Percentiles rank a stretch among this genome's conserved stretches.
These are phyloP conservation scores for Rhysida immarginata DNA, from an alignment of 1,140 invertebrate species.

Conservation along the genomic window DNA sequence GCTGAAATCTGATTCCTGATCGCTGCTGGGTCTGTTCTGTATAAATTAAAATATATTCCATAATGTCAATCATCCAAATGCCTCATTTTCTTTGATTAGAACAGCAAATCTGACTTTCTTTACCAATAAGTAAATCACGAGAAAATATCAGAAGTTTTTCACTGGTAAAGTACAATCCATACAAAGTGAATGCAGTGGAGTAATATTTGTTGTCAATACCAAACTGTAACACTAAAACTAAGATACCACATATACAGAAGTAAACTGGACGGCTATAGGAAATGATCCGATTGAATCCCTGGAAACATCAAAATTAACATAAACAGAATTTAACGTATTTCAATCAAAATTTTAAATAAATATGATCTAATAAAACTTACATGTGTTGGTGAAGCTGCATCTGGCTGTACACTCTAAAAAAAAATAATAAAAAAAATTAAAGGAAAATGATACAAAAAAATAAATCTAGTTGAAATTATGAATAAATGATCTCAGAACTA, in stretches of 20 bases:
- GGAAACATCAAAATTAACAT: conserved; percentile 14
- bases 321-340: neutral
- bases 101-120: too few relatives aligned
- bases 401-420: conserved; percentile 79
- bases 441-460: neutral
- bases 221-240: conserved; percentile 53
- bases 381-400: conserved; percentile 93
- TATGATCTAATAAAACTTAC: conserved; percentile 30
- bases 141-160: conserved; percentile 46
- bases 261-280: conserved; percentile 86
- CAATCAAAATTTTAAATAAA: too few relatives aligned
- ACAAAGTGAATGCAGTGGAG: conserved; percentile 42
- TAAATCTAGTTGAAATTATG: too few relatives aligned
- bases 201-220: conserved; percentile 25
- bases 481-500: too few relatives aligned
- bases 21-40: too few relatives aligned
- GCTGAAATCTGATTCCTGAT: too few relatives aligned
- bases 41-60: too few relatives aligned
- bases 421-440: conserved; percentile 13
- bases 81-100: too few relatives aligned
- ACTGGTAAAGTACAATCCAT: conserved; percentile 56
- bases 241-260: conserved; percentile 68
- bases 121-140: conserved; percentile 48
- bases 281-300: conserved; percentile 89
- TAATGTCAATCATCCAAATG: too few relatives aligned